A percentile compares a stretch with the other conserved stretches of the same genome.
phyloP scores from a whole-genome alignment of 2,797 vertebrate species.

The Coccyzus lansbergi region DNA sequence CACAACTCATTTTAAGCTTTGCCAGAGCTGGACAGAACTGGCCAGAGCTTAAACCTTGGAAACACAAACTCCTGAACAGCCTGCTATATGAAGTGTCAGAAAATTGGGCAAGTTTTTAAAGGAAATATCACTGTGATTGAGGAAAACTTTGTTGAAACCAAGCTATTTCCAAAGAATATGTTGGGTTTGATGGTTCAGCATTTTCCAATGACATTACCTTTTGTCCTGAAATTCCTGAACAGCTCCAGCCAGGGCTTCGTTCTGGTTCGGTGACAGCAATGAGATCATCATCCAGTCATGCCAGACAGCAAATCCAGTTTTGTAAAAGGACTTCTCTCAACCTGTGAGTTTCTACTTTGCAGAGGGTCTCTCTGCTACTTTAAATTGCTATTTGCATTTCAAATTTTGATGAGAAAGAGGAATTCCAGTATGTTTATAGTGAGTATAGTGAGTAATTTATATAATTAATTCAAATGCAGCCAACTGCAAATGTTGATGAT shows the following conservation, averaged over 20 bases:
- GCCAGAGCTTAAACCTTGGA: background rate
- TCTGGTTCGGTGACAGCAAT: background rate
- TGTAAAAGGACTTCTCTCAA: background rate
- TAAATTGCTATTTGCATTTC: background rate
- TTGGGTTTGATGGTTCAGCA: background rate
- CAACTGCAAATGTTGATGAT: background rate
- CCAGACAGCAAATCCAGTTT: background rate
- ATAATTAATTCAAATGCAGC: background rate
- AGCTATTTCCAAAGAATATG: background rate
- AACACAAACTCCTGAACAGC: background rate
- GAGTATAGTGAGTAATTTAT: background rate
- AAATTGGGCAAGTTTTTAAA: constrained; percentile 4
- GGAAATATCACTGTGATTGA: background rate
- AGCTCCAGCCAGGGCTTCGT: background rate
- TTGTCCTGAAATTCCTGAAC: constrained; percentile 4
- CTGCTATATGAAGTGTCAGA: background rate
- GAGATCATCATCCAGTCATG: constrained; percentile 15
- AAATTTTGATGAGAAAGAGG: background rate
- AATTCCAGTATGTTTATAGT: background rate
- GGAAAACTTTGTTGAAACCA: background rate
- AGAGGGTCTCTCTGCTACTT: background rate
- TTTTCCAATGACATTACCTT: constrained; percentile 12
- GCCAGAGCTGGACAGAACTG: background rate
- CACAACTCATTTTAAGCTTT: background rate
- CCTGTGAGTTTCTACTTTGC: background rate